Base-by-base conservation (phyloP, 2,113 vertebrate genomes). In the Onychorhynchus coronatus region DNA sequence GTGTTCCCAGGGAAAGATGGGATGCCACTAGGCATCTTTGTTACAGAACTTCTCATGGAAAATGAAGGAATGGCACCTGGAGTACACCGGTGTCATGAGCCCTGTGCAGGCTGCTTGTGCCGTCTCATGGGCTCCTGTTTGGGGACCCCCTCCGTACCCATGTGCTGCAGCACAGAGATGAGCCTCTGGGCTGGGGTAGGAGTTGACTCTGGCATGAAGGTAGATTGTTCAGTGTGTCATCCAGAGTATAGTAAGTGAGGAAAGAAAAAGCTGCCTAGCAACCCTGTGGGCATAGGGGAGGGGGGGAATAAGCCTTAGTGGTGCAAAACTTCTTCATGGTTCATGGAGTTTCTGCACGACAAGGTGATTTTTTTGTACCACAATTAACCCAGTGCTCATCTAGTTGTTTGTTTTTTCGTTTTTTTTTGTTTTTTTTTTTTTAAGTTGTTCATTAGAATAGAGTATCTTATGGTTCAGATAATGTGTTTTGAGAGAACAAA, bases 201-300 rank as follows among this genome's bases (percentile, higher is more conserved):
- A 84, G 42, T 13, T 83, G 72, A 30, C 86, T 93, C 87, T 97
- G 97, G 58, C 44, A 3, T 52, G 89, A 85, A 74, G 85, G 52
- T 83, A n/a, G 72, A 37, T 95, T 77, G 75, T 77, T 95, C 50
- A 91, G 47, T 6, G 7, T 96, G 82, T 39, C 79, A 90, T 91
- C 86, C 94, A 93, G 94, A 92, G 76, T 91, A 81, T 73, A 92
- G 22, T 88, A 86, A 98, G 92, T n/a, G 56, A 1, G 3, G 70
- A 72, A 84, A 80, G 89, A 93, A 67, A 91, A 94, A 93, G 91
- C 88, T 97, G 94, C 95, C 94, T 95, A 80, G 94, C 94, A 94
- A 33, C 97, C 66, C 65, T 77, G 50, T 84, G 93, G 68, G 66
- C 47, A 37, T 5, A 25, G 50, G 8, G 42, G 11, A 18, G 20